Conservation (phyloP, 2,797 vertebrate genomes). For the Phataginus tetradactyla region DNA sequence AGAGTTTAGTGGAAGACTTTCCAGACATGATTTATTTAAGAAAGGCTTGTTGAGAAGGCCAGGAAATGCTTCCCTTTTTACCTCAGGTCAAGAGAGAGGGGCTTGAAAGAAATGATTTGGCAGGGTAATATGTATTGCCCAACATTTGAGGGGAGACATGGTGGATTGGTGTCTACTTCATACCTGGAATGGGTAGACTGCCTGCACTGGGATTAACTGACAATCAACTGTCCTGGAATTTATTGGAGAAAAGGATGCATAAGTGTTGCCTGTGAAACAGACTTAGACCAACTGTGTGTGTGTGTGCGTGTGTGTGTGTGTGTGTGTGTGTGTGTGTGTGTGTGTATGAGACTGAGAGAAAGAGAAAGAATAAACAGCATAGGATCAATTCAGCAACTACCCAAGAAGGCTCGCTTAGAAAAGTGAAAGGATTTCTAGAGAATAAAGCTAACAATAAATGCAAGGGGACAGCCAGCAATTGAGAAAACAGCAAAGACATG, state of each 20-base stretch:
- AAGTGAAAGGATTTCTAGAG: neutral
- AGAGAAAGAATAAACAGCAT: neutral
- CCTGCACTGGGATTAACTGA: neutral
- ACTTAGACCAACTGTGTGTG: neutral
- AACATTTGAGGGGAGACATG: neutral
- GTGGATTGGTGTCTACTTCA: neutral
- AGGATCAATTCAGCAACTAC: neutral
- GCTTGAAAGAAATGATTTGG: neutral
- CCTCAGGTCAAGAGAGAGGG: conserved; percentile 17
- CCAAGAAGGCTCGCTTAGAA: neutral
- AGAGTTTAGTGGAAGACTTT: conserved; percentile 4
- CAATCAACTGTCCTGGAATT: neutral
- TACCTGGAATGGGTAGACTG: neutral
- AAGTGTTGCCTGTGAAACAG: neutral
- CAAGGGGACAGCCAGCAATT: neutral
- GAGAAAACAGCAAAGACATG: neutral
- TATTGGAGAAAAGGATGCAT: neutral
- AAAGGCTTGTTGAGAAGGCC: neutral
- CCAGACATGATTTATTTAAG: neutral
- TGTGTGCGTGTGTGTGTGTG: neutral
- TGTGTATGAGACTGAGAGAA: neutral
- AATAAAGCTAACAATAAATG: neutral
- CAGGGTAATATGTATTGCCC: neutral
- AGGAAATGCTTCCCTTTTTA: neutral
- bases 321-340: neutral